These are phyloP conservation scores for Apocheima hispidaria DNA, from an alignment of 2,888 invertebrate species.

Conservation along the genomic window DNA sequence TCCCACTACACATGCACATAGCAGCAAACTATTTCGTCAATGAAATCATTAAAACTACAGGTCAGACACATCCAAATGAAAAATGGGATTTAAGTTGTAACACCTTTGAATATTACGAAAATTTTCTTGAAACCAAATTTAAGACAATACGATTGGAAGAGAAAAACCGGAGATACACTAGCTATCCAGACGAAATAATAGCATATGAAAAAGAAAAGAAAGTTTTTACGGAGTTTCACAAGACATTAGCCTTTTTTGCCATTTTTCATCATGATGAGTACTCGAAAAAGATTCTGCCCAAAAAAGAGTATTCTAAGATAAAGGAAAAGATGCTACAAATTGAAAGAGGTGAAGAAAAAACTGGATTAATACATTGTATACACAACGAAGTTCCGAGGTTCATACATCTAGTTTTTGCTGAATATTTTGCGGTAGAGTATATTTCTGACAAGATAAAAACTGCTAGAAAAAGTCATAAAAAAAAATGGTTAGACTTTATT, in stretches of 20 bases:
- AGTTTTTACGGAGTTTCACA: background rate
- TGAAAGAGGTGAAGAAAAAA: slow-evolving; percentile 15
- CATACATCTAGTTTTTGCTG: slow-evolving; percentile 14
- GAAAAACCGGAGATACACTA: slow-evolving; percentile 10
- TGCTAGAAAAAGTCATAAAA: background rate
- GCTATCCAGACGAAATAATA: slow-evolving; percentile 5
- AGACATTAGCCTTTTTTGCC: slow-evolving; percentile 9
- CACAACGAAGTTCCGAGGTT: slow-evolving; percentile 12
- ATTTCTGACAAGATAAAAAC: slow-evolving; percentile 15
- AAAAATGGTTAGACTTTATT: slow-evolving; percentile 2
- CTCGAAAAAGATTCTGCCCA: background rate
- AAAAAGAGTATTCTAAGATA: background rate
- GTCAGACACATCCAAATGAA: background rate
- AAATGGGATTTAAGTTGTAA: slow-evolving; percentile 18
- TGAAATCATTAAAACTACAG: slow-evolving; percentile 10
- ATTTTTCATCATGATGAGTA: slow-evolving; percentile 2
- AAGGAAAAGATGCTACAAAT: slow-evolving; percentile 4
- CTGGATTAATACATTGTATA: slow-evolving; percentile 8
- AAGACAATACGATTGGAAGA: slow-evolving; percentile 4
- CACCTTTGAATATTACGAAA: slow-evolving; percentile 12
- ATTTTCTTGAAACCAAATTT: slow-evolving; percentile 11
- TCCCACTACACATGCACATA: slow-evolving; percentile 13
- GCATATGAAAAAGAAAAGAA: slow-evolving; percentile 12
- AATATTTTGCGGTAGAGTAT: slow-evolving; percentile 18
- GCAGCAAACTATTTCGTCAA: slow-evolving; percentile 11